Evolutionary conservation across 2,888 invertebrate species (phyloP).

Genomic region (Drosophila picticornis): DNA sequence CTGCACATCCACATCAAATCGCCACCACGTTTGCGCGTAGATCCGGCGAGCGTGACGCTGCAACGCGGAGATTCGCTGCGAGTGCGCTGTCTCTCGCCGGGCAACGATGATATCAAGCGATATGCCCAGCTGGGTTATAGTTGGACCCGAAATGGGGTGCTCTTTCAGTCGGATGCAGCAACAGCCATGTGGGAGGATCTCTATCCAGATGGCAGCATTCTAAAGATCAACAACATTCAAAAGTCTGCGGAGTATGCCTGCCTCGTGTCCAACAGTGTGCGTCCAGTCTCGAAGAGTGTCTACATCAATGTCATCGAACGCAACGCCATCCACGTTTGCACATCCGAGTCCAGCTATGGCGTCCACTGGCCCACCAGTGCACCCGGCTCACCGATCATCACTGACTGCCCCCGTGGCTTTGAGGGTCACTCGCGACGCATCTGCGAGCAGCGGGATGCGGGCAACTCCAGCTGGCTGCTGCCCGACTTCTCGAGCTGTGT

Average conservation of each 20-base stretch:
- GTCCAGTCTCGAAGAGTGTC: constrained; percentile 87
- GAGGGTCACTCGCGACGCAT: constrained; percentile 86
- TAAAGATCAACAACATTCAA: constrained; percentile 92
- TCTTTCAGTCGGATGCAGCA: constrained; percentile 90
- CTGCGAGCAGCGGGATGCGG: constrained; percentile 88
- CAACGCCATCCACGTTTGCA: constrained; percentile 87
- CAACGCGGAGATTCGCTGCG: constrained; percentile 86
- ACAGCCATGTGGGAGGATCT: constrained; percentile 94
- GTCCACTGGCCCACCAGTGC: constrained; percentile 89
- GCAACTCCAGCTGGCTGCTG: constrained; percentile 90
- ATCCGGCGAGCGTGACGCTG: constrained; percentile 89
- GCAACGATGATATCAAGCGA: constrained; percentile 87
- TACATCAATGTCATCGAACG: constrained; percentile 89
- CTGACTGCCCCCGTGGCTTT: constrained; percentile 88
- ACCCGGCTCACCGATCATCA: constrained; percentile 89
- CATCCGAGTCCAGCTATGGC: constrained; percentile 87
- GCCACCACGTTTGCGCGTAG: constrained; percentile 88
- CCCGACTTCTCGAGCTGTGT: constrained; percentile 92
- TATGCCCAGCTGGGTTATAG: constrained; percentile 91
- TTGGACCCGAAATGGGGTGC: constrained; percentile 92
- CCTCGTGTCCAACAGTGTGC: constrained; percentile 87
- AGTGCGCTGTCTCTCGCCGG: constrained; percentile 88
- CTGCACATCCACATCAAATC: constrained; percentile 87
- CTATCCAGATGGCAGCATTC: constrained; percentile 92
- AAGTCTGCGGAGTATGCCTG: constrained; percentile 92